Base-by-base conservation (phyloP, 1,140 invertebrate genomes). In the Euwallacea fornicatus region DNA sequence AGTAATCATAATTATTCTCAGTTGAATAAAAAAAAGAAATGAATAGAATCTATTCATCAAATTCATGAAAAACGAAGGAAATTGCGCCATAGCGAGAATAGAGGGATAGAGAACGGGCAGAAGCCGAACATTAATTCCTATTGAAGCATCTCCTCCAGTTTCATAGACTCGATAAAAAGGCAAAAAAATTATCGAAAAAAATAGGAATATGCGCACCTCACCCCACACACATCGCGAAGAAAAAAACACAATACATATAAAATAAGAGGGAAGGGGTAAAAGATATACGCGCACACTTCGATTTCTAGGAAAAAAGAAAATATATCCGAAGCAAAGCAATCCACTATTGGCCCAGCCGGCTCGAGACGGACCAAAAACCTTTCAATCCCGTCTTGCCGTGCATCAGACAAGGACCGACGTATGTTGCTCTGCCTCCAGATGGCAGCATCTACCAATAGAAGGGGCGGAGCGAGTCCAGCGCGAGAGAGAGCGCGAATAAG, bases 271-370 rank as follows among this genome's bases (percentile, higher is more conserved):
- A 72, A 72, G 71, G 71, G 71, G 71, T 72, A 72, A 65, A 68
- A 67, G 55, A 63, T 72, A 72, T 72, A 68, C 71, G 71, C 71
- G 65, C 71, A 72, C 76, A 75, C 72, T 79, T 80, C 78, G 78
- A 81, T 80, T 80, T 80, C 79, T 77, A 75, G 71, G 74, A 78
- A 78, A 80, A 80, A 80, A 80, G 77, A 77, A 80, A 79, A 80
- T 78, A 76, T 78, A 77, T 76, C 73, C 75, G 76, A 79, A 77
- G 76, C 76, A 75, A 75, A 75, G 76, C 70, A 76, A 76, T 73
- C 69, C 73, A 75, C 74, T 75, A 79, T 79, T 79, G 78, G 78
- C 76, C 76, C 73, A 60, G 63, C 70, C 72, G 53, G 56, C 63
- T 66, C 61, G 46, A 67, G 65, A 66, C 70, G 58, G 61, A 61